Conservation (phyloP, 2,888 invertebrate species). For the Camptogramma bilineatum region DNA sequence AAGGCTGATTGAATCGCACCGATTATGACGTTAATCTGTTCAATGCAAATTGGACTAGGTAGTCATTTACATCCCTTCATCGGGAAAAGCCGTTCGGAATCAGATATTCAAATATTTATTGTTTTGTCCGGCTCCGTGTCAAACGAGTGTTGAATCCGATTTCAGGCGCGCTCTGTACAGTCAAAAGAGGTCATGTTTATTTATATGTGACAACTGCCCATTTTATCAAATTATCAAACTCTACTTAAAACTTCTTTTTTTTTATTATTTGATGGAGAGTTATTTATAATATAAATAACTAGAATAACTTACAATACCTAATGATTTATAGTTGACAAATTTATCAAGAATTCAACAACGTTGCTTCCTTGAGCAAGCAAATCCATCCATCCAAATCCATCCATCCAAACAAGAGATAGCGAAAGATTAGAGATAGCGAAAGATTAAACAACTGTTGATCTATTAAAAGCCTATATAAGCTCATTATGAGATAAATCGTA, state of each 20-base stretch:
- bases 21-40: slow-evolving; percentile 86
- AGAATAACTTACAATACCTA: no score
- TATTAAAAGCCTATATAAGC: no score
- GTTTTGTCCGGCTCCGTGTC: slow-evolving; percentile 57
- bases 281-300: no score
- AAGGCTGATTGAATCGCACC: slow-evolving; percentile 83
- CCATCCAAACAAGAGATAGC: no score
- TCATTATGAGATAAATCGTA: no score
- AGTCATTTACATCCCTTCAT: slow-evolving; percentile 83
- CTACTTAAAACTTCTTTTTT: not conserved
- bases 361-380: no score
- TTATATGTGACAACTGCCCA: not conserved
- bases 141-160: slow-evolving; percentile 48
- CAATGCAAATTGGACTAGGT: slow-evolving; percentile 83
- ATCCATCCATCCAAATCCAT: no score
- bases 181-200: slow-evolving; percentile 33
- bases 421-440: no score
- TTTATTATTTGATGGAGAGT: no score
- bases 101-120: slow-evolving; percentile 82
- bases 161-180: slow-evolving; percentile 42
- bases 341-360: no score
- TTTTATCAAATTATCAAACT: not conserved
- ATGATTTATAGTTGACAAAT: no score
- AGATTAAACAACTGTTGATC: no score
- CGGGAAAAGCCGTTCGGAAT: slow-evolving; percentile 74